A percentile compares a stretch with the other conserved stretches of the same genome.
phyloP scores from a whole-genome alignment of 92 coral and sea anemone genomes.

The Montipora capitata region DNA sequence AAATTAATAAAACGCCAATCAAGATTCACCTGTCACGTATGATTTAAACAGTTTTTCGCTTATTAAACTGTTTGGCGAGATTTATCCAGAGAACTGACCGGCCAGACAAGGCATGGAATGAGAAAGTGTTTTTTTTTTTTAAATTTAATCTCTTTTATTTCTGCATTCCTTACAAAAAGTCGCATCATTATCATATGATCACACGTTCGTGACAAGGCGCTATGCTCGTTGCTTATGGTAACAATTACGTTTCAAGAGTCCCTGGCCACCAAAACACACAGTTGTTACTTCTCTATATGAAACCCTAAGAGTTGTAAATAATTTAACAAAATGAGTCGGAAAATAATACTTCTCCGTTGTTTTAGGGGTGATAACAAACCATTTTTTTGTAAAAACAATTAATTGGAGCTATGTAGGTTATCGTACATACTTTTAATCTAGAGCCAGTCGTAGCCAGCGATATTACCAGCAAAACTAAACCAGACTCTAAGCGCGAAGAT shows the following conservation, averaged over 20 bases:
- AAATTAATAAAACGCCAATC: not conserved
- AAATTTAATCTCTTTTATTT: not conserved
- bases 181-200: not conserved
- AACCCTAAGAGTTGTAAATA: slow-evolving; percentile 30
- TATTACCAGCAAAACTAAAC: slow-evolving; percentile 1
- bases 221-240: not conserved
- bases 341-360: slow-evolving; percentile 14
- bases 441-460: not conserved
- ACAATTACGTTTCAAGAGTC: slow-evolving; percentile 6
- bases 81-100: no score
- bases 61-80: not conserved
- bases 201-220: not conserved
- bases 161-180: not conserved
- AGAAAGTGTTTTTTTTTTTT: not conserved
- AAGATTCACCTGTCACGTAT: not conserved
- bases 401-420: not conserved
- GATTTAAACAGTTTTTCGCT: not conserved
- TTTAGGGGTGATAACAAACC: not conserved
- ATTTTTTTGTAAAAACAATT: not conserved
- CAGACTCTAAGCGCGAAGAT: not conserved
- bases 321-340: slow-evolving; percentile 12
- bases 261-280: not conserved
- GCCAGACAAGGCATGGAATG: no score
- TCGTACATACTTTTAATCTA: not conserved
- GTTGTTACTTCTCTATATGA: slow-evolving; percentile 15